Conservation (phyloP, 2,113 vertebrate species). For the Terrapene triunguis region DNA sequence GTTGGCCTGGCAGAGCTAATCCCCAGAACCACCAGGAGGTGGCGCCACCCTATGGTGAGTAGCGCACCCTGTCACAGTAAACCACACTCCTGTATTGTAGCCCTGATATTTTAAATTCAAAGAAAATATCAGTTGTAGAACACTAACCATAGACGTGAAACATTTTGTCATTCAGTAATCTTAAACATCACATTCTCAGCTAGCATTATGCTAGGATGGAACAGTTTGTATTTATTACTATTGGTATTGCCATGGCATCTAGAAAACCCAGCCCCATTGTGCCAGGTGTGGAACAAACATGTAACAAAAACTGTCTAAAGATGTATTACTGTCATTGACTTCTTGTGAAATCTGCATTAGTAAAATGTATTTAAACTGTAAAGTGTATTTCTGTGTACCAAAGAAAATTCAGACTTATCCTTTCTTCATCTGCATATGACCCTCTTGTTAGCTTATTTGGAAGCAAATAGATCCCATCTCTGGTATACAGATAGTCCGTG, state of each 20-base stretch:
- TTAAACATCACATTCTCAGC: neutral
- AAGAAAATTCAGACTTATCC: neutral
- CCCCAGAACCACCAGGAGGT: too few species aligned
- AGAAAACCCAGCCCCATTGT: neutral
- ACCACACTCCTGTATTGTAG: too few species aligned
- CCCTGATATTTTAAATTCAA: too few species aligned
- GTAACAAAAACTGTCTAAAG: neutral
- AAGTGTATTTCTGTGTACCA: neutral
- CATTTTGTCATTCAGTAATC: neutral
- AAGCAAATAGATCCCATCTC: too few species aligned
- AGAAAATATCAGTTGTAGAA: too few species aligned
- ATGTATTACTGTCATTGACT: neutral
- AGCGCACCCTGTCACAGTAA: too few species aligned
- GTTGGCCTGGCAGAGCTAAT: too few species aligned
- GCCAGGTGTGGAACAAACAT: neutral
- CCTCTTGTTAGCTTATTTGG: too few species aligned
- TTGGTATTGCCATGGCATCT: neutral
- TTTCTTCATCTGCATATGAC: too few species aligned
- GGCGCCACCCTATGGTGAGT: too few species aligned
- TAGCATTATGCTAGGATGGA: neutral
- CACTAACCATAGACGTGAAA: too few species aligned
- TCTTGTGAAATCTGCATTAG: neutral
- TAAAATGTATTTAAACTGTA: neutral
- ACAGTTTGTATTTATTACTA: neutral
- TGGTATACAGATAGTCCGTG: too few species aligned